Percentiles rank a stretch among this genome's conserved stretches.
phyloP scores from a whole-genome alignment of 2,797 vertebrate species.

The Harpagifer antarcticus region DNA sequence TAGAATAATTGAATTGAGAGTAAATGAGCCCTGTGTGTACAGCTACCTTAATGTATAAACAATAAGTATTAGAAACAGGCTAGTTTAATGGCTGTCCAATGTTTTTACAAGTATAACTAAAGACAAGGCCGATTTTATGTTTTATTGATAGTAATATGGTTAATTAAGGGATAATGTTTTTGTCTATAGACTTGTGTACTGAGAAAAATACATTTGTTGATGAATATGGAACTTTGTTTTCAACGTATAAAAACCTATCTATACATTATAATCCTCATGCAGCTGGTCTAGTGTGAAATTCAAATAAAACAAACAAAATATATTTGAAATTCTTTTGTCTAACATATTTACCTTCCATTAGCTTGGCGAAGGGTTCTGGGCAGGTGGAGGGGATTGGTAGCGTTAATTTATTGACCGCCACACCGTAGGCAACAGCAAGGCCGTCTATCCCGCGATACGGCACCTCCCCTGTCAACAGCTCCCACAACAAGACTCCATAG shows the following conservation, averaged over 20 bases:
- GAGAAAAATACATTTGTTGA: neutral
- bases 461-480: slow-evolving; percentile 95
- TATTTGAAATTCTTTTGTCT: neutral
- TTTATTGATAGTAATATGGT: neutral
- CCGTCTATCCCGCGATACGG: slow-evolving; percentile 97
- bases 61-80: neutral
- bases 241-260: neutral
- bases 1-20: neutral
- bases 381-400: slow-evolving; percentile 96
- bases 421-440: slow-evolving; percentile 94
- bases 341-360: slow-evolving; percentile 92
- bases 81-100: neutral
- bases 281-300: neutral
- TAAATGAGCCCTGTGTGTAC: neutral
- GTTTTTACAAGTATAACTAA: neutral
- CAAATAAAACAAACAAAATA: neutral
- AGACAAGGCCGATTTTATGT: neutral
- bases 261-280: neutral
- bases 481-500: slow-evolving; percentile 96
- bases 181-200: no score
- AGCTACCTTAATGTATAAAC: neutral
- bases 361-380: slow-evolving; percentile 94
- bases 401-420: slow-evolving; percentile 96
- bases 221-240: neutral
- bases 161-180: neutral